These are phyloP conservation scores for Diorhabda elongata DNA, from an alignment of 1,140 invertebrate species.

Conservation along the genomic window DNA sequence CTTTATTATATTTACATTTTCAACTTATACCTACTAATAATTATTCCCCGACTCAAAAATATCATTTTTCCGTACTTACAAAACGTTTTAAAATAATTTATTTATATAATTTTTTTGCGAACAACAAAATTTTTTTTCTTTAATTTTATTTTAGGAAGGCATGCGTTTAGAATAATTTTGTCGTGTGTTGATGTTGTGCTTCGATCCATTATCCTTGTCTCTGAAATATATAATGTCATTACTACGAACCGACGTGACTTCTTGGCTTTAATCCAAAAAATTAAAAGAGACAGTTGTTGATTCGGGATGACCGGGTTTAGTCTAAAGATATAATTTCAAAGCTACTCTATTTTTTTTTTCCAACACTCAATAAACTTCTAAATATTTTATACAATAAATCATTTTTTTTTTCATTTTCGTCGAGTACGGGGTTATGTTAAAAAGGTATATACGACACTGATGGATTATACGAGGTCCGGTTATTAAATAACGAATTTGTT, in stretches of 20 bases:
- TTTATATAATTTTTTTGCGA: neutral
- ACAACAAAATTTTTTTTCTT: neutral
- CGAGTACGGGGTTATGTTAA: too few species aligned
- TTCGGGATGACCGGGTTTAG: neutral
- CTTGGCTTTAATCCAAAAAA: neutral
- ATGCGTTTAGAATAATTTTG: neutral
- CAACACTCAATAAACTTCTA: too few species aligned
- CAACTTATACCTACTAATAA: neutral
- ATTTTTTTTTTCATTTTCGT: too few species aligned
- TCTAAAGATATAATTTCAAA: neutral
- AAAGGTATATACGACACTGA: too few species aligned
- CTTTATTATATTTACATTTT: too few species aligned
- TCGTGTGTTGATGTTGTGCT: constrained; percentile 1
- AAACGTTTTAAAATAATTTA: neutral
- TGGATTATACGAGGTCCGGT: too few species aligned
- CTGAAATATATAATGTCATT: constrained; percentile 3
- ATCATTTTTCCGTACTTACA: neutral
- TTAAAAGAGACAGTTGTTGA: neutral
- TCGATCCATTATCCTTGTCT: neutral
- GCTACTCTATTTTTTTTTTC: too few species aligned
- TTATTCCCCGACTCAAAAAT: neutral
- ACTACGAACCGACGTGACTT: constrained; percentile 1
- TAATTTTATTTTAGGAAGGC: neutral
- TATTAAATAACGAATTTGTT: too few species aligned
- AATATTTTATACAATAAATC: too few species aligned